Base-by-base conservation (phyloP, 92 coral and sea anemone species). In the Umimayanthus chanpuru region DNA sequence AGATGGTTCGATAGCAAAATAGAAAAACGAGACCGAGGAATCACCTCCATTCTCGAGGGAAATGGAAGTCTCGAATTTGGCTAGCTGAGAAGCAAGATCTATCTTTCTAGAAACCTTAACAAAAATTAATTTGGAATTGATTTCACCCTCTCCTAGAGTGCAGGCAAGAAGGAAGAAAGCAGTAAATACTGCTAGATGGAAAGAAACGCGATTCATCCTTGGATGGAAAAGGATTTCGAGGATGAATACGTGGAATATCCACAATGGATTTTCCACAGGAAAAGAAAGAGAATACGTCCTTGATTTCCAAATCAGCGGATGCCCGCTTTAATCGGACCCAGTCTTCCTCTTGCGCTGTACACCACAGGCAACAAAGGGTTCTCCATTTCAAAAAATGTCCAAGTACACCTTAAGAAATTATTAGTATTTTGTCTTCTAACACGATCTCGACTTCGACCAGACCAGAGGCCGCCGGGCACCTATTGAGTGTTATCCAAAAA, bases 31-130 rank as follows among this genome's bases (percentile, higher is more conserved):
- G 15, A 88, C 85, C 12, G 96, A 71, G 77, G 96, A 83, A 90
- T 93, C 97, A 65, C 98, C 99, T 85, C 90, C 92, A 93, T 97
- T 97, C 82, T 95, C 96, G 71, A 97, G 90, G 20, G 97, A 92
- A 30, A 97, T 66, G 61, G 95, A 86, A 32, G 96, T 91, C 79
- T 94, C 93, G 90, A 92, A 87, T 92, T 95, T 97, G 14, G 94
- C 94, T 18, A 95, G 87, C 85, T 97, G 99, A 14, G 96, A 91
- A 36, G 98, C 81, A 81, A 97, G 94, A 88, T 97, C 99, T 90
- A 97, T 97, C 92, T 96, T 94, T 41, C 99, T 96, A 90, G 97
- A 93, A 90, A 93, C 98, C 91, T 93, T 94, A 85, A 90, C 92
- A 81, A 91, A 90, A 56, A 89, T 79, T 66, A 97, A 87, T 87